Base-by-base conservation (phyloP, 1,140 invertebrate species). In the Drosophila biarmipes region DNA sequence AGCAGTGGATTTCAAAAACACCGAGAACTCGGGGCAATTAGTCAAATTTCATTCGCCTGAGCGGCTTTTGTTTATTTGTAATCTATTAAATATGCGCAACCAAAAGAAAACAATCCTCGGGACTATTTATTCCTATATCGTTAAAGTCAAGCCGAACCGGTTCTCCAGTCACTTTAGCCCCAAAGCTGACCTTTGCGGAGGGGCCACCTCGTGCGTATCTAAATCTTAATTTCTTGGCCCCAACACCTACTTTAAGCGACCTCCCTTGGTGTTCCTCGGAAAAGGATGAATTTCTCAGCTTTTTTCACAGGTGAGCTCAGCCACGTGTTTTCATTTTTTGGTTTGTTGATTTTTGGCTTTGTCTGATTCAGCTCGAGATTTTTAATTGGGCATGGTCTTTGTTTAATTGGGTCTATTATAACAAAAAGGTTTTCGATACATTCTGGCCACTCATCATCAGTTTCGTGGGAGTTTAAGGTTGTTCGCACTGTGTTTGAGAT, bases 371-470 rank as follows among this genome's bases (percentile, higher is more conserved):
- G 77, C 73, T 73, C 54, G 62, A 77, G 68, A 55, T 63, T 73
- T 63, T 58, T 59, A 77, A 59, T 73, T 67, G 73, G 73, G 66
- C 57, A 74, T 69, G 69, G 46, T 57, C 34, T 27, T 38, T 34
- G 19, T 40, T 35, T 12, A 14, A 46, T 58, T 35, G 17, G 7
- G 14, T 55, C 52, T 55, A 10, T 35, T 37, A 64, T 64, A 73
- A 78, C 61, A 55, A 69, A 61, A 58, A 64, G 35, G 73, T 63
- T 64, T 80, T 63, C 63, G 37, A 80, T 78, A 27, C 43, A 74
- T 76, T 80, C 56, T 62, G 63, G 58, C 63, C 66, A 78, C 55
- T 80, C 62, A 73, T 80, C 68, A 63, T 63, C 12, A 43, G 12
- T 4, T 5, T 10, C 12, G 4, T 4, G 1, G 5, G 29, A 1